Base-by-base conservation (phyloP, 2,113 vertebrate genomes). In the Galbula dea region DNA sequence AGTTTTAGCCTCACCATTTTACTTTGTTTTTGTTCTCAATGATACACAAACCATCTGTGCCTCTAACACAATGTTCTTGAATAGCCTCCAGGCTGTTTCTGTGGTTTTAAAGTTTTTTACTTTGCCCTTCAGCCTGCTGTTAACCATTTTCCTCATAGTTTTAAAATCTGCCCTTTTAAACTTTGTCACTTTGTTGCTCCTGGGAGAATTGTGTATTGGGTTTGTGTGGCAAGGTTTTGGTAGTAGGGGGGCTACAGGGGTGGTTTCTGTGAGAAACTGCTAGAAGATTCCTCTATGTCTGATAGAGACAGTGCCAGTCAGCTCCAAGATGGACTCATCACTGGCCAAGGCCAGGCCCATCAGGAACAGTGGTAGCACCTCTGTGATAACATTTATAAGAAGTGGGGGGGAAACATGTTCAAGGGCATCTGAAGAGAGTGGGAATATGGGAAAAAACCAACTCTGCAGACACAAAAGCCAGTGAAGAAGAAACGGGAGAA, bases 61-160 rank as follows among this genome's bases (percentile, higher is more conserved):
- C 94, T 97, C 94, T 96, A 96, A 97, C 93, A 96, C 95, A 95
- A 93, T 96, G 93, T 96, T 97, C 96, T 96, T 97, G 94, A 97
- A 97, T 95, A 96, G 94, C 94, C 96, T 96, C 93, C 95, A 96
- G 96, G 95, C 90, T 96, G 90, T 95, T 94, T 96, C 76, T 96
- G 91, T 94, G 90, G 93, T 97, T 96, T 95, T 93, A 96, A 97
- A 96, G 95, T 95, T 96, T 97, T 95, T 96, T 94, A 96, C 93
- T 97, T 96, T 96, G 93, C 94, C 96, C 95, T 97, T 97, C 95
- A 96, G 94, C 90, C 95, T 96, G 93, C 97, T 97, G 95, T 95
- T 95, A 96, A 96, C 89, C 74, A 91, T 95, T 97, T 96, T 93
- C 86, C 92, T 94, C 93, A 80, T 95, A 91, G 80, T 94, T 96